These are phyloP conservation scores for Pseudonaja textilis DNA, from an alignment of 2,113 vertebrate species.

Conservation along the genomic window DNA sequence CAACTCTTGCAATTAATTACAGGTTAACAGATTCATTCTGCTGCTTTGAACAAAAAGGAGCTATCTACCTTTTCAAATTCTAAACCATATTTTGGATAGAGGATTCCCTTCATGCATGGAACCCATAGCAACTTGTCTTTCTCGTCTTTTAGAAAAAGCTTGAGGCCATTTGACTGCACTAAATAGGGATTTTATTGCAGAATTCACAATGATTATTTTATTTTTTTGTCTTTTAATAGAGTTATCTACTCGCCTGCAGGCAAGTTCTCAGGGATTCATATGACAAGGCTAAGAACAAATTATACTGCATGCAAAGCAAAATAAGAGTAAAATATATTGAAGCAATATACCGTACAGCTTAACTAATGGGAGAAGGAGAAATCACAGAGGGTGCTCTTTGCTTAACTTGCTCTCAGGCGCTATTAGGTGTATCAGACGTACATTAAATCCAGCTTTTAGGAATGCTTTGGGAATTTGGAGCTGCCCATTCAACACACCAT, in stretches of 20 bases:
- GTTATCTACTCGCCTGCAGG: background rate
- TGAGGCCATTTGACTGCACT: background rate
- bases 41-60: background rate
- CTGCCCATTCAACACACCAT: background rate
- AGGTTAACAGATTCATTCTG: background rate
- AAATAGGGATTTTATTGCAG: background rate
- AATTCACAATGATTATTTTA: background rate
- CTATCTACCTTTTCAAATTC: background rate
- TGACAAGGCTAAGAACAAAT: background rate
- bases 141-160: background rate
- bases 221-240: background rate
- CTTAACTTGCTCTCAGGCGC: no score
- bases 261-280: background rate
- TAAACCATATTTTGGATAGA: background rate
- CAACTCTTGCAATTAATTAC: background rate
- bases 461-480: background rate
- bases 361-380: background rate
- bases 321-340: background rate
- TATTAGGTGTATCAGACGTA: background rate
- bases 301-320: background rate
- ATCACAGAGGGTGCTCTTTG: background rate
- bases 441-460: background rate
- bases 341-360: background rate
- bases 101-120: background rate
- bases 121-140: background rate